Evolutionary conservation across 2,113 vertebrate genomes (phyloP).

Genomic region (Australoheros scitulus): DNA sequence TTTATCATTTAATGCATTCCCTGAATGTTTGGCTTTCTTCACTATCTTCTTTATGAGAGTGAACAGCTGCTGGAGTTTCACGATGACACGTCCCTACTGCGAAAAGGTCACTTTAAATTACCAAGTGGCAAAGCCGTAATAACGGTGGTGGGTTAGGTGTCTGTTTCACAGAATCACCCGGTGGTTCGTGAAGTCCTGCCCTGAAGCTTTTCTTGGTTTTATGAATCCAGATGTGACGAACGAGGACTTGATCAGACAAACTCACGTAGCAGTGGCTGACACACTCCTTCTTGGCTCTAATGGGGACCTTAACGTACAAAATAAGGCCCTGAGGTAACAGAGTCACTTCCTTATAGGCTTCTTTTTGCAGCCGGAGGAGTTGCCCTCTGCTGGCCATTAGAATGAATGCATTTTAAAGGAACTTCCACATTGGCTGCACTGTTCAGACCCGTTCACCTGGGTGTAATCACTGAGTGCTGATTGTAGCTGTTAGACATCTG

Average conservation of each 20-base stretch:
- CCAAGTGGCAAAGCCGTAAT: not conserved
- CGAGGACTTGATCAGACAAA: not conserved
- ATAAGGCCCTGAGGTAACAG: not conserved
- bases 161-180: not conserved
- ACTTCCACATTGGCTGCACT: not conserved
- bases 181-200: not conserved
- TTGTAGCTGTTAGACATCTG: not conserved
- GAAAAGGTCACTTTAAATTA: not conserved
- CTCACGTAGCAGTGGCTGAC: fast-evolving
- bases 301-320: not conserved
- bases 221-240: not conserved
- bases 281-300: not conserved
- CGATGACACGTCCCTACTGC: not conserved
- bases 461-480: not conserved
- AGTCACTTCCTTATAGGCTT: not conserved
- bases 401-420: not conserved
- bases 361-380: not conserved
- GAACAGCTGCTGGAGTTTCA: not conserved
- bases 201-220: not conserved
- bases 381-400: conserved; percentile 3
- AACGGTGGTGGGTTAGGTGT: not conserved
- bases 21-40: not conserved
- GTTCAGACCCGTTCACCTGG: not conserved
- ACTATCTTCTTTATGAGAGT: fast-evolving
- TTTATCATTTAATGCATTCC: not conserved